phyloP scores from a whole-genome alignment of 2,888 invertebrate genomes.

The Nephrotoma appendiculata region DNA sequence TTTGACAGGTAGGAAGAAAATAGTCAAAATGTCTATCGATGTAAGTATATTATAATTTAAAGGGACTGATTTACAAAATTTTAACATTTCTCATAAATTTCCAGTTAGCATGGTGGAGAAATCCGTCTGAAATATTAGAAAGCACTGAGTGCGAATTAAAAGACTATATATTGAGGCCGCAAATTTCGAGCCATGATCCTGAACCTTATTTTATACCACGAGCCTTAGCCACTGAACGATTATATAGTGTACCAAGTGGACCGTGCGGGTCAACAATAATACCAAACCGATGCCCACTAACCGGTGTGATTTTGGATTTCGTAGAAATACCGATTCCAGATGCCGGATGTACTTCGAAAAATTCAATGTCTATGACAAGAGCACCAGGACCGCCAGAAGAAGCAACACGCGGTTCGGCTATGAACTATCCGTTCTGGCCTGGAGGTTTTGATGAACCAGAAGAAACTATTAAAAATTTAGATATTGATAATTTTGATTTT shows the following conservation, averaged over 20 bases:
- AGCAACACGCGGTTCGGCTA: slow-evolving; percentile 58
- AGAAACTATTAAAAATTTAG: slow-evolving; percentile 31
- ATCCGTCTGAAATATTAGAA: slow-evolving; percentile 7
- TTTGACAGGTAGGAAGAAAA: background rate
- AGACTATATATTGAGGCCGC: slow-evolving; percentile 26
- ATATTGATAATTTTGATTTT: slow-evolving; percentile 31
- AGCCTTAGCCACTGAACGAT: slow-evolving; percentile 6
- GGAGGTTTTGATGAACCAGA: slow-evolving; percentile 57
- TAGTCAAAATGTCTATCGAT: slow-evolving; percentile 1
- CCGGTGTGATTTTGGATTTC: slow-evolving; percentile 59
- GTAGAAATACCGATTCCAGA: slow-evolving; percentile 41
- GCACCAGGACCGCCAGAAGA: slow-evolving; percentile 58
- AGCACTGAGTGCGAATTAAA: slow-evolving; percentile 15
- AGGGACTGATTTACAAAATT: background rate
- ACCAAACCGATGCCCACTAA: slow-evolving; percentile 49
- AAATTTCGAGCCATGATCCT: slow-evolving; percentile 28
- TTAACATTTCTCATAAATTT: background rate
- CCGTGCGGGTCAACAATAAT: slow-evolving; percentile 25
- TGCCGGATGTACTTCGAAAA: slow-evolving; percentile 49
- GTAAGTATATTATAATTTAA: background rate
- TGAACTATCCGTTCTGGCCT: slow-evolving; percentile 78
- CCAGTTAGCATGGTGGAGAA: slow-evolving; percentile 7
- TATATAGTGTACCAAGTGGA: slow-evolving; percentile 12
- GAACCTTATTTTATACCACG: slow-evolving; percentile 15
- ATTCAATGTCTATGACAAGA: slow-evolving; percentile 65